Conservation (phyloP, 2,888 invertebrate species). For the Esperia sulphurella region DNA sequence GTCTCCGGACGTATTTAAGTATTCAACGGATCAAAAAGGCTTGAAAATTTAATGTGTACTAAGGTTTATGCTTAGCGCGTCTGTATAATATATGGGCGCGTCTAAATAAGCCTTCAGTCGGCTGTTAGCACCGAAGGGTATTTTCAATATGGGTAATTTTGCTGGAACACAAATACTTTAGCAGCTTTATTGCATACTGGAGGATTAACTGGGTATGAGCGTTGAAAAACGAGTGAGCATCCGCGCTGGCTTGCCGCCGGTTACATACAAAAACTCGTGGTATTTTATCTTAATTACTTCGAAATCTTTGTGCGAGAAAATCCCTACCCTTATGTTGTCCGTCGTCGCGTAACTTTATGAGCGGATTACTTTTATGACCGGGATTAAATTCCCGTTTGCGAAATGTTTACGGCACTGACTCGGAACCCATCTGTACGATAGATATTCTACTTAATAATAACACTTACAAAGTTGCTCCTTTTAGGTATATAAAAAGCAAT, state of each 20-base stretch:
- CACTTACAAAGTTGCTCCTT: not conserved
- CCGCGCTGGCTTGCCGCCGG: constrained; percentile 34
- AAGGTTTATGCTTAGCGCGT: constrained; percentile 3
- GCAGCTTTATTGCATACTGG: constrained; percentile 74
- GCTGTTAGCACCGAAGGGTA: constrained; percentile 73
- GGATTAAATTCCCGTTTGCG: constrained; percentile 74
- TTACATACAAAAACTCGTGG: constrained; percentile 69
- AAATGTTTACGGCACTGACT: constrained; percentile 71
- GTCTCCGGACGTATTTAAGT: constrained; percentile 39
- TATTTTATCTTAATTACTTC: constrained; percentile 78
- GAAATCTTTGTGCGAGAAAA: constrained; percentile 74
- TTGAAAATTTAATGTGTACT: constrained; percentile 20
- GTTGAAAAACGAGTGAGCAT: constrained; percentile 65
- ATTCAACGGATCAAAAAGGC: constrained; percentile 33
- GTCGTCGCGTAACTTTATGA: constrained; percentile 77
- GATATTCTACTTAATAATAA: constrained; percentile 19
- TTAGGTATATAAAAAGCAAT: not conserved
- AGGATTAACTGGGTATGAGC: constrained; percentile 74
- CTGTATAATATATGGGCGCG: constrained; percentile 45
- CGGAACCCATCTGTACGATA: constrained; percentile 44
- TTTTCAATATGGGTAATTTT: constrained; percentile 78
- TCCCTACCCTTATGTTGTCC: constrained; percentile 77
- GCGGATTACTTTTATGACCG: constrained; percentile 76
- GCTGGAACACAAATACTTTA: constrained; percentile 74
- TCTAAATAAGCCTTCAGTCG: constrained; percentile 70